Percentiles rank a stretch among this genome's conserved stretches.
phyloP scores from a whole-genome alignment of 2,113 vertebrate genomes.

The Urocolius indicus region DNA sequence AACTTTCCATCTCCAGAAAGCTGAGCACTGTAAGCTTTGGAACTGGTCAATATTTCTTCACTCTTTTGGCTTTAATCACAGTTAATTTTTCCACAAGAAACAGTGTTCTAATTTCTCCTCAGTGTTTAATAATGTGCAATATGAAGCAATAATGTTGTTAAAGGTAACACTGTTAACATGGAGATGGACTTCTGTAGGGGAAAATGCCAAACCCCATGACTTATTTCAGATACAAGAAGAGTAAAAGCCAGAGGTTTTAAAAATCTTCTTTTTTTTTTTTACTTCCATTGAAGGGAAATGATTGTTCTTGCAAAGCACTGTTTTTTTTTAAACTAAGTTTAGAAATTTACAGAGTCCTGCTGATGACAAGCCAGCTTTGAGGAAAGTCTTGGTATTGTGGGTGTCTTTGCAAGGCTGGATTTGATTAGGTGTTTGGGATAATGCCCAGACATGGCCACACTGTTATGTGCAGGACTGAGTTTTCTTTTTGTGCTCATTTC shows the following conservation, averaged over 20 bases:
- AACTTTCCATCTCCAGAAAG: neutral
- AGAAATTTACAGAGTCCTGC: neutral
- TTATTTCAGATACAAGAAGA: neutral
- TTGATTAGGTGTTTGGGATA: constrained; percentile 6
- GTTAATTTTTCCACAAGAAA: neutral
- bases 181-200: neutral
- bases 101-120: neutral
- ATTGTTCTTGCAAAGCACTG: neutral
- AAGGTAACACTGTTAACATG: neutral
- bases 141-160: neutral
- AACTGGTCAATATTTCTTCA: neutral
- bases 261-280: neutral
- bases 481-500: neutral
- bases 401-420: neutral
- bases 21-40: neutral
- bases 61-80: neutral
- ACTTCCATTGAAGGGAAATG: neutral
- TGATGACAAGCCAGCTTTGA: neutral
- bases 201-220: neutral
- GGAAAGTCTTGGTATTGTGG: neutral
- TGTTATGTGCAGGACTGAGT: neutral
- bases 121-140: neutral
- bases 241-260: neutral
- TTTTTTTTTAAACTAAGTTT: neutral
- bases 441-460: neutral